phyloP scores from a whole-genome alignment of 2,113 vertebrate genomes.

The Cololabis saira region DNA sequence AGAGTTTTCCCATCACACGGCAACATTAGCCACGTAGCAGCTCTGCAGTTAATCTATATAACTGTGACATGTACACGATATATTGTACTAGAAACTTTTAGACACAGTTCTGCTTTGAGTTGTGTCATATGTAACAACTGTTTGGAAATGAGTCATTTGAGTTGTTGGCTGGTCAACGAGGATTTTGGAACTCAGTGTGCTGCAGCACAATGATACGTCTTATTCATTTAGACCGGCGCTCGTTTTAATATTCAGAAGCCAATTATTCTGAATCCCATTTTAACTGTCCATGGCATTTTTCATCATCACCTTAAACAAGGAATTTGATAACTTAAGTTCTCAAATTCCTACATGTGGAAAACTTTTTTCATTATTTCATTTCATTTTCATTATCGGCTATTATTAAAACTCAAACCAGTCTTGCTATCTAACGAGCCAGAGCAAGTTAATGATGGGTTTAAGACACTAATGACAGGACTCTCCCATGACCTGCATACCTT shows the following conservation, averaged over 20 bases:
- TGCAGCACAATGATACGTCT: neutral
- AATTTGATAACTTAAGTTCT: neutral
- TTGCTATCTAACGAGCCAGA: neutral
- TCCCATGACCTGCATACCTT: slow-evolving; percentile 20
- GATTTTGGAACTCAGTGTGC: neutral
- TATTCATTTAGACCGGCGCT: neutral
- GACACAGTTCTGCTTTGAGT: too few species aligned
- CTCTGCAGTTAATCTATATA: too few species aligned
- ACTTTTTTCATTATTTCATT: neutral
- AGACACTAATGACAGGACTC: slow-evolving; percentile 28
- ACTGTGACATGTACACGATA: too few species aligned
- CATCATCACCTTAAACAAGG: neutral
- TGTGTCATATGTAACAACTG: too few species aligned
- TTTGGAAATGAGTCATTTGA: neutral
- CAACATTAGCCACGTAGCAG: too few species aligned
- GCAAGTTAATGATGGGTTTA: slow-evolving; percentile 33
- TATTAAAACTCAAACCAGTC: neutral
- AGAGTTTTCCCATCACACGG: too few species aligned
- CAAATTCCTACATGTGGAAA: neutral
- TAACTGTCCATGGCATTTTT: neutral
- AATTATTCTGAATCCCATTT: neutral
- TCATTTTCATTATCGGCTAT: neutral
- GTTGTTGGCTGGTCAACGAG: neutral
- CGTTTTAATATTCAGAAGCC: neutral
- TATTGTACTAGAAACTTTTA: too few species aligned